These are phyloP conservation scores for Danaus chrysippus DNA, from an alignment of 2,888 invertebrate species.

Conservation along the genomic window DNA sequence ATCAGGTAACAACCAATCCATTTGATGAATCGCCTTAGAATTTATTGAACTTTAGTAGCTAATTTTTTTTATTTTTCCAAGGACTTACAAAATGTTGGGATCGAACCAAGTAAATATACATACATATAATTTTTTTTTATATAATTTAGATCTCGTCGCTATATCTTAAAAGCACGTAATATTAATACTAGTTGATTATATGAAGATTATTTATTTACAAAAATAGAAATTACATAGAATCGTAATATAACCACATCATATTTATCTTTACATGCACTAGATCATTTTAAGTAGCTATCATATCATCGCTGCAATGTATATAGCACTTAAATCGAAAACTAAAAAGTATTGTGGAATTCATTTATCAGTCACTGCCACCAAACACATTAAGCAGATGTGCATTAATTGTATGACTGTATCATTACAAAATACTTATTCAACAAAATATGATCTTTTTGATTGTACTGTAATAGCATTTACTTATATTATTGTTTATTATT, in stretches of 20 bases:
- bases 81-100: conserved; percentile 28
- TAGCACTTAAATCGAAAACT: conserved; percentile 24
- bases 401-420: conserved; percentile 24
- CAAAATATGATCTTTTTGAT: conserved; percentile 25
- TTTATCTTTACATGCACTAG: conserved; percentile 57
- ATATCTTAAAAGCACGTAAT: conserved; percentile 9
- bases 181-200: conserved; percentile 19
- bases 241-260: conserved; percentile 47
- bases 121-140: conserved; percentile 20
- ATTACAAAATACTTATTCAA: conserved; percentile 22
- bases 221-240: conserved; percentile 62
- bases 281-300: conserved; percentile 42
- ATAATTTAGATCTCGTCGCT: conserved; percentile 9
- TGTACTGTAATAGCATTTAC: conserved; percentile 26
- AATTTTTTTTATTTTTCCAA: conserved; percentile 20
- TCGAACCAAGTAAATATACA: conserved; percentile 28
- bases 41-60: background rate
- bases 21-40: conserved; percentile 53
- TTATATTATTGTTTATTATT: conserved; percentile 8
- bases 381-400: conserved; percentile 9
- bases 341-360: conserved; percentile 21
- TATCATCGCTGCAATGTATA: conserved; percentile 26
- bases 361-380: conserved; percentile 32
- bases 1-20: conserved; percentile 67
- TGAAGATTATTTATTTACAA: conserved; percentile 69